Base-by-base conservation (phyloP, 2,113 vertebrate genomes). In the Myotis brandtii region DNA sequence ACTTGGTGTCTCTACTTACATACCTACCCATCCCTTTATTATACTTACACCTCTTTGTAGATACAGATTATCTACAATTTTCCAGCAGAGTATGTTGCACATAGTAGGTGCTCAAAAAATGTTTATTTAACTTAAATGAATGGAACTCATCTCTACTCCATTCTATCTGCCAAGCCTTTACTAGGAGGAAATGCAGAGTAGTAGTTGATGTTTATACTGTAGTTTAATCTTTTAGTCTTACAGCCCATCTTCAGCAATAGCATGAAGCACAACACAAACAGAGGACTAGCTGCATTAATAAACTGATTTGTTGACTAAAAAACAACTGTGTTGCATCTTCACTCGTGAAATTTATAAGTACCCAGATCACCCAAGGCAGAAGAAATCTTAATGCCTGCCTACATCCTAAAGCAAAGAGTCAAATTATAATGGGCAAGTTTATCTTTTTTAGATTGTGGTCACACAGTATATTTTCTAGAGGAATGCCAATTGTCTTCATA, bases 321-420 rank as follows among this genome's bases (percentile, higher is more conserved):
- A 97, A 37, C 89, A 95, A 95, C 54, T 69, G 87, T 75, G 50
- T 91, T 95, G 56, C 66, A 91, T 70, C 56, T 94, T 88, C 93
- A 56, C 56, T 93, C 93, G 90, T 93, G 92, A 96, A 96, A 96
- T 95, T 89, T 91, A 37, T 95, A 87, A 94, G 80, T 81, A 95
- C 59, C 80, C 48, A 67, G 92, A 87, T 66, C 92, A 92, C 14
- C 46, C 16, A 95, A 84, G 86, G 67, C 64, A 81, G 70, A 73
- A 86, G 88, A 95, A 91, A 96, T 96, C 82, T 82, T 94, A 94
- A 93, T 87, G 81, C 85, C 85, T 92, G 81, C 72, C 67, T 81
- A 50, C 11, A 77, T 70, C 86, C 95, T 87, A 87, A 56, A 93
- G 86, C 83, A 89, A 89, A 80, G 34, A 94, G 75, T 94, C 34